phyloP scores from a whole-genome alignment of 2,113 vertebrate genomes.

The Motacilla alba region DNA sequence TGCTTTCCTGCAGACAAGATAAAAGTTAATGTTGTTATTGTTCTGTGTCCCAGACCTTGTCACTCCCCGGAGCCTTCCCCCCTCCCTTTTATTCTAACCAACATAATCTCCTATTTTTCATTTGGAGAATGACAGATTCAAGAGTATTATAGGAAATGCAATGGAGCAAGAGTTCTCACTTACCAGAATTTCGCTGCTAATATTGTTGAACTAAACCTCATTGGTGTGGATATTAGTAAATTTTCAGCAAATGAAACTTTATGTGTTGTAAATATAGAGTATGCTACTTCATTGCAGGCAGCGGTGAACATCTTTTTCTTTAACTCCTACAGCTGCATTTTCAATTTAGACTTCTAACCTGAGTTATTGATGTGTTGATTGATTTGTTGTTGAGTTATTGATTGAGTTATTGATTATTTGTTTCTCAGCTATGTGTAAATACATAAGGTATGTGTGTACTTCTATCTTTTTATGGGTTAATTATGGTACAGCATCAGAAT shows the following conservation, averaged over 20 bases:
- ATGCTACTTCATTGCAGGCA: neutral
- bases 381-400: too few species aligned
- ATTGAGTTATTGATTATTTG: neutral
- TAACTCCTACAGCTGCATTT: neutral
- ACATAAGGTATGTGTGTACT: neutral
- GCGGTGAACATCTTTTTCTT: neutral
- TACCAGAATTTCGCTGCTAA: neutral
- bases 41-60: neutral
- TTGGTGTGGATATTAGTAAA: neutral
- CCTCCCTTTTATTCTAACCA: neutral
- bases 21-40: slow-evolving; percentile 5
- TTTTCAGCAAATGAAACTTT: neutral
- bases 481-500: neutral
- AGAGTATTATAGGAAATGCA: neutral
- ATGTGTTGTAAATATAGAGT: neutral
- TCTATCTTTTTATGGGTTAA: neutral
- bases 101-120: neutral
- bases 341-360: neutral
- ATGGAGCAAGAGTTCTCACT: neutral
- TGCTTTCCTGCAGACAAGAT: neutral
- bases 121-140: slow-evolving; percentile 20
- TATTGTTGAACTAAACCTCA: neutral
- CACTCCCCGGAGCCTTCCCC: neutral
- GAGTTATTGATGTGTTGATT: too few species aligned
- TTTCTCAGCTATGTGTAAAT: neutral